Evolutionary conservation across 2,888 invertebrate genomes (phyloP).

Genomic region (Rhorus exstirpatorius): DNA sequence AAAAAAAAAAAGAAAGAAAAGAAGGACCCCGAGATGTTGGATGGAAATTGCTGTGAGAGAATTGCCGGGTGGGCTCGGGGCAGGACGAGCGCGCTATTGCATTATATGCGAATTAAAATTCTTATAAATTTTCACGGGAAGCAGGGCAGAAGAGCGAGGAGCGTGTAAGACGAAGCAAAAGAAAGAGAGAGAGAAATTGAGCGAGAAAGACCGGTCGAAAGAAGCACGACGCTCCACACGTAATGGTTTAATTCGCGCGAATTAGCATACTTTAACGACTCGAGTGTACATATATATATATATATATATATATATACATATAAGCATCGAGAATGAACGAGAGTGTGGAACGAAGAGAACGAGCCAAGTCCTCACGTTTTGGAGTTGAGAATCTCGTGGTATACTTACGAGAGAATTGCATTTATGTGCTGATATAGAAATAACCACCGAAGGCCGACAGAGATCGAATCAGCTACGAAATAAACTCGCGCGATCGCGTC

Average conservation of each 20-base stretch:
- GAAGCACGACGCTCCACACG: constrained; percentile 66
- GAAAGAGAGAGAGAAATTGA: constrained; percentile 72
- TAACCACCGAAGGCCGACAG: constrained; percentile 38
- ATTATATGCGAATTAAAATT: constrained; percentile 78
- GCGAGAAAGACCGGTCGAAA: constrained; percentile 72
- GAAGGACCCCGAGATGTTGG: constrained; percentile 22
- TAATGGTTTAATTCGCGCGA: constrained; percentile 80
- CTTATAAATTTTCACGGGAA: constrained; percentile 71
- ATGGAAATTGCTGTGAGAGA: constrained; percentile 68
- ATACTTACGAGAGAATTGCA: constrained; percentile 70
- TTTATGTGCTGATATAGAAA: constrained; percentile 65
- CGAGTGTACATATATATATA: constrained; percentile 50
- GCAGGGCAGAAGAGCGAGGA: constrained; percentile 53
- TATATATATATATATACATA: too few species aligned
- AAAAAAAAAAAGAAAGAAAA: too few species aligned
- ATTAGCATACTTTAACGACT: constrained; percentile 81
- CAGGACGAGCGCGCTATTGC: constrained; percentile 66
- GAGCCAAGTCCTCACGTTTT: constrained; percentile 46
- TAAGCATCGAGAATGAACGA: constrained; percentile 24
- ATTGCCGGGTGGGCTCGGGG: constrained; percentile 72
- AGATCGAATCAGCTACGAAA: constrained; percentile 18
- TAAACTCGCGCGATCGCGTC: constrained; percentile 29
- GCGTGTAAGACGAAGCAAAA: background rate
- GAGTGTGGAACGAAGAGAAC: constrained; percentile 61
- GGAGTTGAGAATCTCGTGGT: constrained; percentile 71